Conservation (phyloP, 2,113 vertebrate genomes). For the Potamarius usumacintae region DNA sequence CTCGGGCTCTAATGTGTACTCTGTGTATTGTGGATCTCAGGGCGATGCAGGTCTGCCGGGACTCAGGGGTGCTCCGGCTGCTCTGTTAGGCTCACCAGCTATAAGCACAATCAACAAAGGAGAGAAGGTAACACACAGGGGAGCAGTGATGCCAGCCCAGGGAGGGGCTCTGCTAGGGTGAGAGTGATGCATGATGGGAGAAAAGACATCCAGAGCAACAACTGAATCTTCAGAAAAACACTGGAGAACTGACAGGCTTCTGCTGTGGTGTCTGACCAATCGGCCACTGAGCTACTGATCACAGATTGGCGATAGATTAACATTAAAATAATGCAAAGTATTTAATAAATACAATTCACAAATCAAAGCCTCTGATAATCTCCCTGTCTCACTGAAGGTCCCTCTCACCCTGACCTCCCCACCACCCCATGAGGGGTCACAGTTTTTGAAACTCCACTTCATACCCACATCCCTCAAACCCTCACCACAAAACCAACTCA, state of each 20-base stretch:
- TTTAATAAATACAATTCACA: neutral
- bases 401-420: slow-evolving; percentile 33
- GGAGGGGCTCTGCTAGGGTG: slow-evolving; percentile 33
- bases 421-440: slow-evolving; percentile 41
- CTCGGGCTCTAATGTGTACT: slow-evolving; percentile 42
- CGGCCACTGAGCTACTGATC: neutral
- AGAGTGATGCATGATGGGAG: slow-evolving; percentile 21
- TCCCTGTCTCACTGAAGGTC: slow-evolving; percentile 15
- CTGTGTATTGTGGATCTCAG: slow-evolving; percentile 69
- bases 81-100: slow-evolving; percentile 60
- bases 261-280: neutral
- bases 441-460: slow-evolving; percentile 41
- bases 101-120: slow-evolving; percentile 78
- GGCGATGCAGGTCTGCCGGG: slow-evolving; percentile 75
- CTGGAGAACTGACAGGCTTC: neutral
- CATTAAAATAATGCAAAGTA: neutral
- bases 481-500: slow-evolving; percentile 38
- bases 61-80: slow-evolving; percentile 69
- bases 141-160: slow-evolving; percentile 50
- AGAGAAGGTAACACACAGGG: slow-evolving; percentile 74
- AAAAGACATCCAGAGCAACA: slow-evolving; percentile 1
- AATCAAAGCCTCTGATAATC: slow-evolving; percentile 4
- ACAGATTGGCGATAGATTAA: neutral
- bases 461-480: slow-evolving; percentile 15
- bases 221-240: slow-evolving; percentile 12